Conservation (phyloP, 1,140 invertebrate species). For the Meloidogyne chitwoodi region DNA sequence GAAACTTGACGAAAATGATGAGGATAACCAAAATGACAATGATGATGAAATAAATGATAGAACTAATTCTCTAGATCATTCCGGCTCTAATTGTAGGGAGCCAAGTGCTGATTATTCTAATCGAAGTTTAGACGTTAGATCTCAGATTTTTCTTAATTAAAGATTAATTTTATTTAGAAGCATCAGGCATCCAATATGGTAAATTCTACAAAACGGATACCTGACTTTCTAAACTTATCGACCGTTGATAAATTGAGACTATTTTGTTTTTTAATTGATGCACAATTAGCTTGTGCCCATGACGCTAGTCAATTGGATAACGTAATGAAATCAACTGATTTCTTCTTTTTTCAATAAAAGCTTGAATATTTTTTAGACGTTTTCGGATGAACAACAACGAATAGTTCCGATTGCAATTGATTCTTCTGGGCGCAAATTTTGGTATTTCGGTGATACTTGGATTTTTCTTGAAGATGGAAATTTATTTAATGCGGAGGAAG, state of each 20-base stretch:
- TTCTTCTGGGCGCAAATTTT: constrained; percentile 10
- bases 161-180: neutral
- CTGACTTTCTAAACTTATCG: constrained; percentile 2
- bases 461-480: constrained; percentile 17
- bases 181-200: neutral
- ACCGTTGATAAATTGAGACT: constrained; percentile 4
- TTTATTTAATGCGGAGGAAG: neutral
- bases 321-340: neutral
- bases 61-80: too few species aligned
- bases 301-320: constrained; percentile 2
- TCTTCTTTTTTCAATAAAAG: too few species aligned
- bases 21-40: neutral
- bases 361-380: constrained; percentile 18
- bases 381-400: constrained; percentile 8
- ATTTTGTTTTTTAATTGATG: constrained; percentile 2
- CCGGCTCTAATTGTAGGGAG: neutral
- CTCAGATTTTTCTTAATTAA: neutral
- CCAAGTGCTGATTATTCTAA: neutral
- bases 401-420: constrained; percentile 6
- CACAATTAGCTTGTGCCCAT: constrained; percentile 5
- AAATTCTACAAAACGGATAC: neutral
- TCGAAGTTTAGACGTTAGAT: neutral
- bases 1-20: neutral
- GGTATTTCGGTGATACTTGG: constrained; percentile 22
- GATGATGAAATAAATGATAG: neutral